Percentiles rank a stretch among this genome's conserved stretches.
Conservation (phyloP, 2,888 invertebrate species). For the Sarcophaga caerulescens region DNA sequence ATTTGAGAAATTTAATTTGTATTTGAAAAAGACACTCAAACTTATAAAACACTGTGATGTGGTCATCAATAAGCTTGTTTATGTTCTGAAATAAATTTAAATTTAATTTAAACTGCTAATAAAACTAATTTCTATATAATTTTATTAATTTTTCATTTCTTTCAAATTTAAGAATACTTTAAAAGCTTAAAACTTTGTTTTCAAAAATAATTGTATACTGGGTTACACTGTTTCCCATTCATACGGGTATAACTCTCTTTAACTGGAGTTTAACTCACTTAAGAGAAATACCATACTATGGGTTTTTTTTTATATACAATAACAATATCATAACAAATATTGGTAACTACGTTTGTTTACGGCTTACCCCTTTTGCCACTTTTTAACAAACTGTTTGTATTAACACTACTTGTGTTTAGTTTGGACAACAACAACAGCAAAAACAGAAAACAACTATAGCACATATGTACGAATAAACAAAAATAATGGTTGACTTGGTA, state of each 20-base stretch:
- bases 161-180: not conserved
- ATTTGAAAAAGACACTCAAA: no score
- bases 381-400: not conserved
- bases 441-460: not conserved
- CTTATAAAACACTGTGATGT: no score
- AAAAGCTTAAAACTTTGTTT: not conserved
- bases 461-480: conserved; percentile 10
- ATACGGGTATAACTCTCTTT: not conserved
- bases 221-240: not conserved
- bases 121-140: no score
- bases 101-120: no score
- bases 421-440: conserved; percentile 51
- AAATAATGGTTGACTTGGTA: conserved; percentile 69
- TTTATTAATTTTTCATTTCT: not conserved
- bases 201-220: not conserved
- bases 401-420: conserved; percentile 35
- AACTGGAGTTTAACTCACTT: no score
- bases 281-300: no score
- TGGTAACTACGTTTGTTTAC: conserved; percentile 52
- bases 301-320: no score
- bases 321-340: conserved; percentile 49
- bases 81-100: no score
- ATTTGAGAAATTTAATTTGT: no score
- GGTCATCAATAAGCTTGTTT: no score
- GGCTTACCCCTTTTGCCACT: conserved; percentile 9